Evolutionary conservation across 2,888 invertebrate genomes (phyloP).

Genomic region (Dusona sp.): DNA sequence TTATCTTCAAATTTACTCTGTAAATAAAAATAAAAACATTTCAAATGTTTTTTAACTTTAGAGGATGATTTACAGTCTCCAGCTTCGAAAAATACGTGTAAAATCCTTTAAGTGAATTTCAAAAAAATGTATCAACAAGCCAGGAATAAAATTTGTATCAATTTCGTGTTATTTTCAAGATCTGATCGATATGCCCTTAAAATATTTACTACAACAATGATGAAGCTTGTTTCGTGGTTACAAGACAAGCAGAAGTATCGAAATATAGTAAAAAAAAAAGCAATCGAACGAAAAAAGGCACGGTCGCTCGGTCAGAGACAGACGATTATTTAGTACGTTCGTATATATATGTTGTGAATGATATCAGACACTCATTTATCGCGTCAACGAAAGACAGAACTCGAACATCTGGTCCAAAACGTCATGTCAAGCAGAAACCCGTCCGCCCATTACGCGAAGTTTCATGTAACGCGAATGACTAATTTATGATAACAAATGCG

Average conservation of each 20-base stretch:
- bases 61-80: too few relatives aligned
- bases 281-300: neutral
- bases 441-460: constrained; percentile 51
- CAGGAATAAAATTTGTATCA: neutral
- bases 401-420: constrained; percentile 59
- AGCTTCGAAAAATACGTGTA: neutral
- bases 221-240: neutral
- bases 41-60: neutral
- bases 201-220: constrained; percentile 1
- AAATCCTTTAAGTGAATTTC: too few relatives aligned
- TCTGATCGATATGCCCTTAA: neutral
- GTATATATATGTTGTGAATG: neutral
- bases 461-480: neutral
- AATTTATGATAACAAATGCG: constrained; percentile 39
- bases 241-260: neutral
- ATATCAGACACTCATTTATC: constrained; percentile 57
- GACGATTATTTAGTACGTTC: constrained; percentile 51
- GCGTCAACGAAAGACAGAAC: constrained; percentile 51
- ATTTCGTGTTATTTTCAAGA: neutral
- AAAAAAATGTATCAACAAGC: neutral
- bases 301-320: constrained; percentile 29
- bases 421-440: constrained; percentile 47
- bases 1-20: neutral
- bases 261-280: neutral
- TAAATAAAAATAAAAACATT: neutral